A percentile compares a stretch with the other conserved stretches of the same genome.
These are phyloP conservation scores for Apostichopus californicus DNA, from an alignment of 35 echinoderm and acorn worm species.

Conservation along the genomic window DNA sequence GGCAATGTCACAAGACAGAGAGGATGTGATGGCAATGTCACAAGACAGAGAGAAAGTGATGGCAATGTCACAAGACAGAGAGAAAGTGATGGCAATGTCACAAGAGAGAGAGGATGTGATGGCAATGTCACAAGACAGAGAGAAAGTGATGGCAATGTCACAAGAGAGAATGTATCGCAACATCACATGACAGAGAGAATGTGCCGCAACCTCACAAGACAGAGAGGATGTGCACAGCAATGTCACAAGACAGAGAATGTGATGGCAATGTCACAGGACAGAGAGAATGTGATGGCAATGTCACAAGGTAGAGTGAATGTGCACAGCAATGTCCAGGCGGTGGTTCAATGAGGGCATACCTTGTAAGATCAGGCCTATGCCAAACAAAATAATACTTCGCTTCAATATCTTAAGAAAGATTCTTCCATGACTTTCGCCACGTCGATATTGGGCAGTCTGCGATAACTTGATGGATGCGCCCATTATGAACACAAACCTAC, in stretches of 20 bases:
- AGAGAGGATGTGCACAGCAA: neutral
- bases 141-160: no score
- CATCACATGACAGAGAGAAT: no score
- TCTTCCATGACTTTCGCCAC: neutral
- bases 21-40: no score
- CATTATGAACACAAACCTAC: conserved; percentile 50
- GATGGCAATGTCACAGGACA: neutral
- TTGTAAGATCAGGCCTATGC: conserved; percentile 22
- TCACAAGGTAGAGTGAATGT: neutral
- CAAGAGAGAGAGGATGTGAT: no score
- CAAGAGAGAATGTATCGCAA: no score
- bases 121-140: no score
- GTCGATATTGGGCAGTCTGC: conserved; percentile 21
- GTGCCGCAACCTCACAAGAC: no score
- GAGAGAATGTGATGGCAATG: neutral
- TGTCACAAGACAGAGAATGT: no score
- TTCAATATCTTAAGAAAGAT: conserved; percentile 48
- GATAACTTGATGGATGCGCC: conserved; percentile 45
- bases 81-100: no score
- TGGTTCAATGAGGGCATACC: conserved; percentile 6
- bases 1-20: no score
- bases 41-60: no score
- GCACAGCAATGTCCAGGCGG: neutral
- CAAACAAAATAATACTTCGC: conserved; percentile 48
- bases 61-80: no score